Evolutionary conservation across 2,113 vertebrate species (phyloP).

Genomic region (Physeter macrocephalus): DNA sequence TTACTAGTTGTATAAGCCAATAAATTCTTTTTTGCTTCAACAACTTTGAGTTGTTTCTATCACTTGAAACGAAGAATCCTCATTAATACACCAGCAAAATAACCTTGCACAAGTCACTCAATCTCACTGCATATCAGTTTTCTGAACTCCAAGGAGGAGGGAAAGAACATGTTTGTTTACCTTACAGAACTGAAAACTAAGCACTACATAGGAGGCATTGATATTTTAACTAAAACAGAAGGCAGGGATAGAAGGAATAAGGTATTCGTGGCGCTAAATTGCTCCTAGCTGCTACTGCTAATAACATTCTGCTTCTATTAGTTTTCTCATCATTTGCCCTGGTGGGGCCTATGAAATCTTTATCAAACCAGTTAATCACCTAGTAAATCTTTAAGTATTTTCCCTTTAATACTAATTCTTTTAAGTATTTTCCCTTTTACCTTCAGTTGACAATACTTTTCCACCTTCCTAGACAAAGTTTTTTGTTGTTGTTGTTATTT

Average conservation of each 20-base stretch:
- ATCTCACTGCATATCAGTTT: background rate
- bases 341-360: slow-evolving; percentile 39
- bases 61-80: background rate
- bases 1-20: background rate
- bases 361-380: slow-evolving; percentile 45
- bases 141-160: background rate
- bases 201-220: slow-evolving; percentile 24
- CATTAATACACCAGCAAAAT: background rate
- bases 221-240: slow-evolving; percentile 50
- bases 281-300: slow-evolving; percentile 6
- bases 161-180: background rate
- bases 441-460: slow-evolving; percentile 12
- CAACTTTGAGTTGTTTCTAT: background rate
- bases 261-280: slow-evolving; percentile 27
- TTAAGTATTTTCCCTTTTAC: slow-evolving; percentile 32
- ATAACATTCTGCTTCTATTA: background rate
- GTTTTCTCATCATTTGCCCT: slow-evolving; percentile 43
- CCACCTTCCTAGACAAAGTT: background rate
- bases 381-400: slow-evolving; percentile 39
- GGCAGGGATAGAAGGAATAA: slow-evolving; percentile 8
- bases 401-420: background rate
- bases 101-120: background rate
- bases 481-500: too few species aligned
- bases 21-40: background rate
- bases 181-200: slow-evolving; percentile 44